These are phyloP conservation scores for Acrobasis suavella DNA, from an alignment of 2,888 invertebrate species.

Conservation along the genomic window DNA sequence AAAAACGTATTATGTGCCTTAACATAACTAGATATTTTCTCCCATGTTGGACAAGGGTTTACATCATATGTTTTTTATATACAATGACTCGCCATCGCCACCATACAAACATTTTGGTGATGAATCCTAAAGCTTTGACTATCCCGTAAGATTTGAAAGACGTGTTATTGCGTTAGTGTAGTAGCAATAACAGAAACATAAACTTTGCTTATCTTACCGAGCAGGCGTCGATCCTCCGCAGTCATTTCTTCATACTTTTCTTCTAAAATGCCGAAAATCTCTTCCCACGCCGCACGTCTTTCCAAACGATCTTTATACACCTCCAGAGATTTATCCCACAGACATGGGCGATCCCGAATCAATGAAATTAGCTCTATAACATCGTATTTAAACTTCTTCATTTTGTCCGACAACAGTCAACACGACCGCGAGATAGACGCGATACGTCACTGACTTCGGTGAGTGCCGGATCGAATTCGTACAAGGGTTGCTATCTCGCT, in stretches of 20 bases:
- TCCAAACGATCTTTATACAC: slow-evolving; percentile 69
- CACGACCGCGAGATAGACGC: background rate
- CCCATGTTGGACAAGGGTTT: too few species aligned
- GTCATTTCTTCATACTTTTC: slow-evolving; percentile 60
- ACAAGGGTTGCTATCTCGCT: background rate
- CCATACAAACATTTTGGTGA: too few species aligned
- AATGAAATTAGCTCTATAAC: slow-evolving; percentile 55
- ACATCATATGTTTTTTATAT: too few species aligned
- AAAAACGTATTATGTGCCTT: too few species aligned
- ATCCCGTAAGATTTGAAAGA: too few species aligned
- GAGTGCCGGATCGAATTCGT: slow-evolving; percentile 10
- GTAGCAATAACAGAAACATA: background rate
- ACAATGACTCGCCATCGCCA: too few species aligned
- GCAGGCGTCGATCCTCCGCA: slow-evolving; percentile 54
- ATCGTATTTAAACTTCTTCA: slow-evolving; percentile 67
- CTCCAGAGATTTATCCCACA: slow-evolving; percentile 71
- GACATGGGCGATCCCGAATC: slow-evolving; percentile 59
- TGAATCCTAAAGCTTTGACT: too few species aligned
- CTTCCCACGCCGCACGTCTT: slow-evolving; percentile 65
- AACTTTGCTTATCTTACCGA: slow-evolving; percentile 45
- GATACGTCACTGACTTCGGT: slow-evolving; percentile 7
- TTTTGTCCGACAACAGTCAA: slow-evolving; percentile 33
- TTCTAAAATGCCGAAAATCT: slow-evolving; percentile 62
- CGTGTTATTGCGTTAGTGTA: too few species aligned
- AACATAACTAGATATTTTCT: too few species aligned